phyloP scores from a whole-genome alignment of 2,888 invertebrate species.

The Nymphalis urticae region DNA sequence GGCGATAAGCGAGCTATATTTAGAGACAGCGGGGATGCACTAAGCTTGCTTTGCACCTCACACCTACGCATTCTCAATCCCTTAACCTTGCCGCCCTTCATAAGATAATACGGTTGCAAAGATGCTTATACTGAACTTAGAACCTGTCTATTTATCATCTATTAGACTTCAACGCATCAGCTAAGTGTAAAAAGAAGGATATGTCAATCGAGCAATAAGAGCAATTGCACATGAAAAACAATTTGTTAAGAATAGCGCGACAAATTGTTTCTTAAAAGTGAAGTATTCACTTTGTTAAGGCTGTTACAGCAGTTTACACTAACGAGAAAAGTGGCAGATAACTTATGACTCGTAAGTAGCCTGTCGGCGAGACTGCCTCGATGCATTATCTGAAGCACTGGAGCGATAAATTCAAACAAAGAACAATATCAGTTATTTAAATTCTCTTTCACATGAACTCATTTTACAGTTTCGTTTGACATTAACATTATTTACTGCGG shows the following conservation, averaged over 20 bases:
- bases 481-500: constrained; percentile 61
- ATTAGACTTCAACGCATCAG: constrained; percentile 41
- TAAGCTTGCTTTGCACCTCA: constrained; percentile 54
- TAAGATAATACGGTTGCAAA: constrained; percentile 19
- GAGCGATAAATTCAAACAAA: constrained; percentile 80
- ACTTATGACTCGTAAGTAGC: constrained; percentile 55
- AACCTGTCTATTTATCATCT: constrained; percentile 23
- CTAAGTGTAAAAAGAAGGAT: constrained; percentile 16
- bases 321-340: constrained; percentile 76
- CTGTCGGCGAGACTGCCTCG: constrained; percentile 46
- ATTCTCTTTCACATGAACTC: constrained; percentile 76
- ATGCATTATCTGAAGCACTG: constrained; percentile 75
- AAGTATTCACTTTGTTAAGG: constrained; percentile 60
- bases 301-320: constrained; percentile 62
- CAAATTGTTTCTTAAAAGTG: constrained; percentile 41
- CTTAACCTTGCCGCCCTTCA: constrained; percentile 34
- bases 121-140: constrained; percentile 28
- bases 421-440: constrained; percentile 74
- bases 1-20: constrained; percentile 79
- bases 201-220: not conserved
- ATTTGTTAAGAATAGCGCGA: constrained; percentile 12
- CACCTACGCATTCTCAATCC: constrained; percentile 54
- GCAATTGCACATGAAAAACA: not conserved
- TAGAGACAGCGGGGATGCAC: constrained; percentile 69
- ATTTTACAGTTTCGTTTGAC: constrained; percentile 65